Conservation (phyloP, 2,888 invertebrate genomes). For the Bembecia ichneumoniformis region DNA sequence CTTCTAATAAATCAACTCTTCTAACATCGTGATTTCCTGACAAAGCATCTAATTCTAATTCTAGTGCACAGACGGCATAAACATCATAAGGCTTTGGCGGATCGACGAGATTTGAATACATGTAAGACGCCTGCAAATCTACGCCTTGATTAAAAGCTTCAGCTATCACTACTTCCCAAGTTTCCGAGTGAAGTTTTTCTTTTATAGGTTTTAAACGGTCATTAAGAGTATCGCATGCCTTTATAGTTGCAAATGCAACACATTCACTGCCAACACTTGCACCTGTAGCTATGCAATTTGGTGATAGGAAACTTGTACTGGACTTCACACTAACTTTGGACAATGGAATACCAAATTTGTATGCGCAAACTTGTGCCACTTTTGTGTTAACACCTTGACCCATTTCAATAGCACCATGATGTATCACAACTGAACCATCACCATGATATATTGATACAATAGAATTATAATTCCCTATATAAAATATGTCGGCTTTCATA, state of each 20-base stretch:
- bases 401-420: conserved; percentile 80
- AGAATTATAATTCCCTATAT: conserved; percentile 70
- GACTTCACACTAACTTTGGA: conserved; percentile 77
- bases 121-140: conserved; percentile 74
- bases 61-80: conserved; percentile 76
- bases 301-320: conserved; percentile 70
- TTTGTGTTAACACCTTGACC: conserved; percentile 89
- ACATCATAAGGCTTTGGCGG: conserved; percentile 73
- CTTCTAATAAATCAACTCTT: conserved; percentile 81
- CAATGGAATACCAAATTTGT: conserved; percentile 77
- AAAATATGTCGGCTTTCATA: conserved; percentile 75
- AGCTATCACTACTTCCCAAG: conserved; percentile 73
- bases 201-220: conserved; percentile 73
- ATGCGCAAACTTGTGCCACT: conserved; percentile 82
- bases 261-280: conserved; percentile 79
- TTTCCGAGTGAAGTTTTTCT: conserved; percentile 58
- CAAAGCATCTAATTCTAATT: conserved; percentile 83
- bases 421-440: conserved; percentile 78
- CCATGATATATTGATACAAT: conserved; percentile 77
- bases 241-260: conserved; percentile 69
- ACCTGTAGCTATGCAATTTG: conserved; percentile 76
- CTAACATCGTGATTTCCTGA: conserved; percentile 80
- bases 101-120: conserved; percentile 59
- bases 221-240: conserved; percentile 76
- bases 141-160: conserved; percentile 66